Percentiles rank a stretch among this genome's conserved stretches.
Evolutionary conservation across 30 jellyfish, hydroid and myxozoan species (phyloP).

Genomic region (Pelagia noctiluca): DNA sequence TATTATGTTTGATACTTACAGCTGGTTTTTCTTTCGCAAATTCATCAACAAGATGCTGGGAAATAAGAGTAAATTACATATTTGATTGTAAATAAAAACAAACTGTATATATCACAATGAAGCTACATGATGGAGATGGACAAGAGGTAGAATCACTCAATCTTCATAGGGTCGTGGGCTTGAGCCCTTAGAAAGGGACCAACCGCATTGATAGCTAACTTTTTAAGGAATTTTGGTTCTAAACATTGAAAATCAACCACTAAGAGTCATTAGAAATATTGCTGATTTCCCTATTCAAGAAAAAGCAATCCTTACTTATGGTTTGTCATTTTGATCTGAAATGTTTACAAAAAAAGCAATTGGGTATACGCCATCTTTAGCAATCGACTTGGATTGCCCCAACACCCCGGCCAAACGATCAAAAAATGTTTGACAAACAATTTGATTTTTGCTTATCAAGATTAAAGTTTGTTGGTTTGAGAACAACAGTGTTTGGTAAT

Average conservation of each 20-base stretch:
- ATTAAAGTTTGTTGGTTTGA: not conserved
- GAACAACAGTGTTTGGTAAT: not conserved
- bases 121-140: not conserved
- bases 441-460: too few relatives aligned
- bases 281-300: not conserved
- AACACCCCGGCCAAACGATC: too few relatives aligned
- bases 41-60: not conserved
- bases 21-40: not conserved
- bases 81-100: too few relatives aligned
- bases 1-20: conserved; percentile 8
- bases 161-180: not conserved
- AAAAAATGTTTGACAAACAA: not conserved
- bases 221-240: not conserved
- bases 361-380: not conserved
- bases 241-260: not conserved
- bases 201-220: not conserved
- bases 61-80: too few relatives aligned
- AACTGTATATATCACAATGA: too few relatives aligned
- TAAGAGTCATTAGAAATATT: not conserved
- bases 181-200: not conserved
- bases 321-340: not conserved
- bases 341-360: not conserved
- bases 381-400: too few relatives aligned
- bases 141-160: not conserved
- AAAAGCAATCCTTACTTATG: not conserved